Percentiles rank a stretch among this genome's conserved stretches.
Conservation (phyloP, 1,140 invertebrate genomes). For the Colletes latitarsis region DNA sequence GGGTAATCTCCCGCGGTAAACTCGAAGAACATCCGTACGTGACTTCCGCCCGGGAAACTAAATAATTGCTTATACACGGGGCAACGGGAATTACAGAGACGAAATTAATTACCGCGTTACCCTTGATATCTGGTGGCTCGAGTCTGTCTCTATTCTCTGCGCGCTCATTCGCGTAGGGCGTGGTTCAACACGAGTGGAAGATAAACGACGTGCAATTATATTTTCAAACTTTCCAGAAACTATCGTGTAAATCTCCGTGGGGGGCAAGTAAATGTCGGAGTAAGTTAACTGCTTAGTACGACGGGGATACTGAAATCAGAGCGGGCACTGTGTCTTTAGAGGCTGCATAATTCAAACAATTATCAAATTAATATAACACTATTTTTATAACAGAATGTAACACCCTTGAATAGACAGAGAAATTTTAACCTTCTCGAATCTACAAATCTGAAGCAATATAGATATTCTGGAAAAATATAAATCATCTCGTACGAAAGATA, state of each 20-base stretch:
- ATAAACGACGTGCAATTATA: neutral
- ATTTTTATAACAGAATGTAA: no score
- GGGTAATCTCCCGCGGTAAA: neutral
- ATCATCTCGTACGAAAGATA: no score
- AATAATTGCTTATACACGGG: constrained; percentile 20
- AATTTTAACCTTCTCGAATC: no score
- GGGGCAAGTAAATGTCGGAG: no score
- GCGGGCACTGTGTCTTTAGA: no score
- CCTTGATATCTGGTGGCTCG: constrained; percentile 13
- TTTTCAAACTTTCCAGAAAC: neutral
- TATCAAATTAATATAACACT: no score
- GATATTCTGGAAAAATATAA: no score
- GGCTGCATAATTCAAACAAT: no score
- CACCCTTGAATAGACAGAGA: no score
- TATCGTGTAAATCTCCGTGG: neutral
- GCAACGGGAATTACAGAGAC: constrained; percentile 2
- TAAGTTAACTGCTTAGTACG: no score
- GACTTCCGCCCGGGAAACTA: neutral
- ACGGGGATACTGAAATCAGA: no score
- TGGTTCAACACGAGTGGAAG: constrained; percentile 1
- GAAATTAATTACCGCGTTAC: constrained; percentile 42
- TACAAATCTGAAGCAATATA: no score
- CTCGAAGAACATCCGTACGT: neutral
- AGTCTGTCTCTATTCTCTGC: neutral
- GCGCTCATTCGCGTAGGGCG: constrained; percentile 1